Base-by-base conservation (phyloP, 2,888 invertebrate species). In the Gari tellinella region DNA sequence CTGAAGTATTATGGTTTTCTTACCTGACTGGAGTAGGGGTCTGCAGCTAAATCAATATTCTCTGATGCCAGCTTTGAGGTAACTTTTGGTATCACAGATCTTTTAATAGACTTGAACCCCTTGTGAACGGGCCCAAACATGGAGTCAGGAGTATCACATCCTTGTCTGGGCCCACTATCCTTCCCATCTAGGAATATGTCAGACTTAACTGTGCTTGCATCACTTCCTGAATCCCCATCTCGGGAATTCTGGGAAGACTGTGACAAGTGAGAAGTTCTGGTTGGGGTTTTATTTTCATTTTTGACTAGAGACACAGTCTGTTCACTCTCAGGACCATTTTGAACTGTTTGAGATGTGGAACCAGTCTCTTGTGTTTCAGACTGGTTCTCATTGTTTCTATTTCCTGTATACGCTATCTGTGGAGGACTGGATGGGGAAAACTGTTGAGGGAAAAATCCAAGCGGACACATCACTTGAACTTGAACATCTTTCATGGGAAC, bases 1-100 rank as follows among this genome's bases (percentile, higher is more conserved):
- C n/a, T n/a, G n/a, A n/a, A n/a, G n/a, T 46, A 14, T 19, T 21
- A 46, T n/a, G 46, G 17, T 25, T 21, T 7, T 23, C 1, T 57
- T 31, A 57, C 57, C 57, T 57, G 57, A 31, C 26, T 85, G 46
- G 90, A 88, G 74, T 92, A 92, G 15, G 92, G 92, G 65, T 90
- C 86, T 52, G 85, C 78, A 21, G 89, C 86, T 12, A 92, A 81
- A 64, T 91, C 90, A 57, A 92, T 91, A 41, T 82, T 86, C 64
- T 92, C 92, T n/a, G 85, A 83, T 5, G 86, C 86, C 58, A 91
- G 82, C 73, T 91, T 91, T 26, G 88, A 85, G 43, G 88, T 86
- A 26, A 91, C 81, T 41, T 87, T 78, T 12, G 86, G 86, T 56
- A 90, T 88, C 52, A 89, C 82, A 26, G 89, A 87, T 56, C 87